phyloP scores from a whole-genome alignment of 2,113 vertebrate species.

The Serinus canaria region DNA sequence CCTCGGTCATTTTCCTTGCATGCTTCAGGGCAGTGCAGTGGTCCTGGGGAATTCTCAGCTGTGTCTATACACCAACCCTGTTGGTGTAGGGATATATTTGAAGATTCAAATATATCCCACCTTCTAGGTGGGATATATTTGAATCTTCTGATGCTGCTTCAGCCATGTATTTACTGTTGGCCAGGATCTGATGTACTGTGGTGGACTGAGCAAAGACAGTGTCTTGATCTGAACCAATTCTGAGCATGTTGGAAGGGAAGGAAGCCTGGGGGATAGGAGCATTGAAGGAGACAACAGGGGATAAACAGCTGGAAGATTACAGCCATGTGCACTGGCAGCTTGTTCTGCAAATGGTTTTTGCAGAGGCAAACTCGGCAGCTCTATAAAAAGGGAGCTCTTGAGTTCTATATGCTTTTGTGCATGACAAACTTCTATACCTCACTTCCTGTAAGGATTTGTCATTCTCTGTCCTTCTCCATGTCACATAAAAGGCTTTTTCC shows the following conservation, averaged over 20 bases:
- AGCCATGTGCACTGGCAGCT: background rate
- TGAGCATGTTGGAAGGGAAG: background rate
- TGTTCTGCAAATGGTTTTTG: background rate
- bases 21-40: background rate
- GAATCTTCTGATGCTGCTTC: background rate
- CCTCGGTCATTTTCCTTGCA: background rate
- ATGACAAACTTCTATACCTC: background rate
- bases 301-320: background rate
- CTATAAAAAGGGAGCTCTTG: background rate
- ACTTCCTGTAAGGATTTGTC: background rate
- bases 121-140: background rate
- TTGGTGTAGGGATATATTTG: too few relatives aligned
- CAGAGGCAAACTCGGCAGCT: background rate
- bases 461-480: background rate
- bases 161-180: background rate
- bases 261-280: background rate
- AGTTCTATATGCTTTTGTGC: background rate
- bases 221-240: background rate
- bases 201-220: background rate
- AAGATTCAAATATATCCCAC: too few relatives aligned
- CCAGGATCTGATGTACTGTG: background rate
- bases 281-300: background rate
- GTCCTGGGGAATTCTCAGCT: background rate
- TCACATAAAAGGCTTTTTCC: background rate
- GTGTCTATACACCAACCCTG: background rate